These are phyloP conservation scores for Salvelinus alpinus DNA, from an alignment of 2,113 vertebrate genomes.

Conservation along the genomic window DNA sequence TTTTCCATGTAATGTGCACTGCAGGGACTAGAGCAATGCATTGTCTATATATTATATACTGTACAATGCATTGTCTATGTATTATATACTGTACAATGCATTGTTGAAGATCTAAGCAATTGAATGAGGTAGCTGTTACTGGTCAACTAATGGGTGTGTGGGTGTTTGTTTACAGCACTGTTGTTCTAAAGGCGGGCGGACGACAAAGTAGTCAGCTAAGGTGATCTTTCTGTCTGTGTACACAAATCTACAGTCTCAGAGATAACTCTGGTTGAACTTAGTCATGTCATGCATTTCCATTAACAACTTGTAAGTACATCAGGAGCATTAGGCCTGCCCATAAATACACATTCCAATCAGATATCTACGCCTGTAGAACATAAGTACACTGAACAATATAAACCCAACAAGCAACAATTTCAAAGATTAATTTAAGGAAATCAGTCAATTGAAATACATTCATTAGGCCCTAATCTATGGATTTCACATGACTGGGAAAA, in stretches of 20 bases:
- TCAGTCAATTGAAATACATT: too few species aligned
- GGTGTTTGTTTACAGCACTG: not conserved
- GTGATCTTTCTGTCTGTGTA: not conserved
- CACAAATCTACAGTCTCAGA: not conserved
- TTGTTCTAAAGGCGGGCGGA: not conserved
- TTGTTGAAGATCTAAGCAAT: too few species aligned
- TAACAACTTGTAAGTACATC: not conserved
- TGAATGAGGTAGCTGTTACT: not conserved
- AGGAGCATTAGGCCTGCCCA: slow-evolving; percentile 8
- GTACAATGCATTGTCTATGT: too few species aligned
- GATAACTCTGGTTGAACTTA: not conserved
- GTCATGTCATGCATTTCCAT: slow-evolving; percentile 2
- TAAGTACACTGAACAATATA: slow-evolving; percentile 49
- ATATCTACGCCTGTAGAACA: slow-evolving; percentile 48
- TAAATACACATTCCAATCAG: slow-evolving; percentile 47
- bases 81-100: too few species aligned
- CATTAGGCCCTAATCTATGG: too few species aligned
- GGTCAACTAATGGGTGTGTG: not conserved
- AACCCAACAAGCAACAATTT: too few species aligned
- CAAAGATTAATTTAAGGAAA: too few species aligned
- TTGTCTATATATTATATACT: too few species aligned
- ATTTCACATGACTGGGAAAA: too few species aligned
- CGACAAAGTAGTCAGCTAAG: too few species aligned
- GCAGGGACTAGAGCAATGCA: too few species aligned
- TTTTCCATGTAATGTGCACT: too few species aligned